Base-by-base conservation (phyloP, 2,888 invertebrate genomes). In the Hypselothyrea guttata region DNA sequence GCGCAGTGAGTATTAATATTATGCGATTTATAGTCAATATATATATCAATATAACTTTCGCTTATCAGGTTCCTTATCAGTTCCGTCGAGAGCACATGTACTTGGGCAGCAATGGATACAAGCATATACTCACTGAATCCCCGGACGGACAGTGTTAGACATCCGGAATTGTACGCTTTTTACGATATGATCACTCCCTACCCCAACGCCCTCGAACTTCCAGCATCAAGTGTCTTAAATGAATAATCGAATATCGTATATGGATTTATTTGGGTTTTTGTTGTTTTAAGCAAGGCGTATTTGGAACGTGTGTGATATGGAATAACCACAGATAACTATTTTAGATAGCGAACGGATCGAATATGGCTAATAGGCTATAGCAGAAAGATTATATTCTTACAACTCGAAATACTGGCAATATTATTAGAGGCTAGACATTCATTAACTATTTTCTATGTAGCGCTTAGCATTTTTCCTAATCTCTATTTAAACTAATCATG, bases 21-120 rank as follows among this genome's bases (percentile, higher is more conserved):
- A 33, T 33, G 2, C 11, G 22, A 27, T 9, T 11, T 2, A 9
- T n/a, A n/a, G n/a, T n/a, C 28, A 33, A 4, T 1, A 1, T 9
- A 13, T 35, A 7, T 1, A 2, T 1, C 5, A 12, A 13, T 0
- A 34, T 38, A 1, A 1, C 1, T 7, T 18, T 27, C 5, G 2
- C 2, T 13, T n/a, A 27, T 0, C 58, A 89, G 90, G 83, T 89
- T 49, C 90, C 90, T 7, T 90, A 88, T 60, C 88, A 89, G 51
- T 90, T 87, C 45, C 86, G 89, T 16, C 87, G 89, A 12, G 90
- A 89, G 62, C 89, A 90, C 54, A 90, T 90, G 90, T 88, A 89
- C 45, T 60, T 90, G 42, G 90, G 90, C 49, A 89, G 88, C 71
- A 89, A 89, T 71, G 90, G 90, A 0, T 90, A 89, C 41, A 89